Evolutionary conservation across 2,113 vertebrate genomes (phyloP), one percentile per base, ranked within the genome.

Genomic region (Macquaria australasica): DNA sequence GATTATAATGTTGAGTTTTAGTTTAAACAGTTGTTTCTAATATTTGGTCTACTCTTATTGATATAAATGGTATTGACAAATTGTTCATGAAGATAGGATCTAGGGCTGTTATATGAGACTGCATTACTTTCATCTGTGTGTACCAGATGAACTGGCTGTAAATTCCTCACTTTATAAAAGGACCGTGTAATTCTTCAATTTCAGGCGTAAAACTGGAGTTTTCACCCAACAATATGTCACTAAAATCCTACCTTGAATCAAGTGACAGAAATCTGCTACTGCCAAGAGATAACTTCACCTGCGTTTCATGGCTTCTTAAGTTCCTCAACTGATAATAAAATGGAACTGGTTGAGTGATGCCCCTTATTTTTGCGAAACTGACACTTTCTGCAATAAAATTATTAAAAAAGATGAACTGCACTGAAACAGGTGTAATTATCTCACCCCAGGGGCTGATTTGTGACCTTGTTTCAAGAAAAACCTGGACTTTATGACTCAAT

Each of bases 401-500:
- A 48, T 56, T 48, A 5, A 48, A 67, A 75, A 23, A 6, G 9
- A 16, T n/a, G 0, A 68, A 72, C 23, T 69, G 23, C 21, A 58
- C 3, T 83, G 63, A 68, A 77, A 68, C 69, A 21, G 51, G 59
- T 77, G 12, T 71, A 48, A 79, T 77, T 63, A 70, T 66, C 28
- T 68, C 72, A 55, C 51, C 41, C 11, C 1, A 16, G 59, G 82
- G 68, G 77, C 70, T 62, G n/a, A 82, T 90, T 75, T 84, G 50
- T 73, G 43, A 39, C 14, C 41, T 76, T 72, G 11, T 74, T 81
- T 84, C 59, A 67, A 53, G 60, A 56, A 50, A 53, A 51, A 50
- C 28, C 18, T 23, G 51, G 28, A 53, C 60, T 67, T 71, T 39
- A 51, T 31, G 11, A 77, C 37, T 84, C 53, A 39, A 11, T 53